A percentile compares a stretch with the other conserved stretches of the same genome.
These are phyloP conservation scores for Cephus pulcher DNA, from an alignment of 2,888 invertebrate genomes.

Conservation along the genomic window DNA sequence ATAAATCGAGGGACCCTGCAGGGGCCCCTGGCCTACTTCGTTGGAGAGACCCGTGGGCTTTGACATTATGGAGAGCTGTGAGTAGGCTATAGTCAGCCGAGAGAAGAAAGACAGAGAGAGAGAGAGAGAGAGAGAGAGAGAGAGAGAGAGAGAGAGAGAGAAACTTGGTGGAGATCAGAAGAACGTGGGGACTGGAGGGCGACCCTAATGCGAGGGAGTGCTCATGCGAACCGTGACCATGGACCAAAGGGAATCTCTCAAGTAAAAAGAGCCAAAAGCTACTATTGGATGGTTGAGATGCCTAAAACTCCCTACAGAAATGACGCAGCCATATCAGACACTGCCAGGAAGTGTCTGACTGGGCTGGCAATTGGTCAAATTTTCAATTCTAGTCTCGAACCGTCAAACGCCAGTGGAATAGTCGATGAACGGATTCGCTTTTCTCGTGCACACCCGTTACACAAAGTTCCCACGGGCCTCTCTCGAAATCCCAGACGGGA, in stretches of 20 bases:
- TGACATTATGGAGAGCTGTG: constrained; percentile 44
- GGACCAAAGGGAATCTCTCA: constrained; percentile 51
- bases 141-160: constrained; percentile 24
- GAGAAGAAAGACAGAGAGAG: constrained; percentile 27
- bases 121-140: constrained; percentile 19
- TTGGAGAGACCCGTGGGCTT: constrained; percentile 44
- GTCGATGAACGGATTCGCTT: neutral
- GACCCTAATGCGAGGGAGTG: constrained; percentile 52
- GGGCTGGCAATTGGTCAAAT: neutral
- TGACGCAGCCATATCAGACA: neutral
- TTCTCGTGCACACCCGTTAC: neutral
- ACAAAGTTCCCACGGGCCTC: constrained; percentile 9
- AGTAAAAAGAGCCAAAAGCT: constrained; percentile 42
- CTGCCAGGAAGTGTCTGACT: neutral
- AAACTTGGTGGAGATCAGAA: constrained; percentile 23
- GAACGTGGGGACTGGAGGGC: constrained; percentile 22
- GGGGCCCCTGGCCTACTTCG: constrained; percentile 37
- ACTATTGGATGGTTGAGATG: neutral
- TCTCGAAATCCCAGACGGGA: constrained; percentile 47
- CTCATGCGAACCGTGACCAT: constrained; percentile 39
- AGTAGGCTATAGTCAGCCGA: constrained; percentile 6
- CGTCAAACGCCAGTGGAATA: neutral
- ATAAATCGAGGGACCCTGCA: neutral
- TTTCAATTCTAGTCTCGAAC: neutral
- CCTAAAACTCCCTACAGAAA: neutral